Evolutionary conservation across 2,797 vertebrate genomes (phyloP), one percentile per base, ranked within the genome.

Genomic region (Poecilia picta): DNA sequence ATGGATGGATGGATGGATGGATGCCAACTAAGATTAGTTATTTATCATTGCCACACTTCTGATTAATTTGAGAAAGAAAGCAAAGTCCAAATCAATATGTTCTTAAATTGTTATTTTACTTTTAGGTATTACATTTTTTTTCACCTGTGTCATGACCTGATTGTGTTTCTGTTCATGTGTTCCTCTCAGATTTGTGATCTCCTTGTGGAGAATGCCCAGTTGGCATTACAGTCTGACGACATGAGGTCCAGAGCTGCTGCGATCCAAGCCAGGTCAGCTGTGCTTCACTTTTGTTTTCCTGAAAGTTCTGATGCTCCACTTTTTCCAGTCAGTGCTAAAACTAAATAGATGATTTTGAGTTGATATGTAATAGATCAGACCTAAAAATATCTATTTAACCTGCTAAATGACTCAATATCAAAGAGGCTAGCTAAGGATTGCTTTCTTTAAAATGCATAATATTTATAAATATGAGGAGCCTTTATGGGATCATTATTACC

Each of bases 261-360:
- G 59, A 89, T 96, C 85, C 91, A 91, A 79, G 86, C 89, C 90
- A 95, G 95, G 95, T 96, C 85, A 91, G 92, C 86, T 79, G 6
- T 2, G 41, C 83, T 84, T 74, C 13, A 8, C 25, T 85, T 43
- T 72, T 71, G 43, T 82, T 80, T 86, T 80, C 70, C 81, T 81
- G 43, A 78, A 82, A 72, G 10, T 73, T 79, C 73, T 41, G 39
- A 55, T 41, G 8, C 70, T 74, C 7, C 31, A 18, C 62, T 70
- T 31, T 43, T 43, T 47, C 41, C 13, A 45, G 15, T 81, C 18
- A 3, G 15, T 81, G 46, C 23, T 28, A 55, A 2, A 66, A 6
- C 41, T 20, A 45, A 23, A 31, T 47, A 45, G 10, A 15, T 25
- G 12, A 41, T 70, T 43, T 45, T 45, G 12, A 70, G 11, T 25